phyloP scores from a whole-genome alignment of 2,797 vertebrate genomes.

The Notamacropus eugenii region DNA sequence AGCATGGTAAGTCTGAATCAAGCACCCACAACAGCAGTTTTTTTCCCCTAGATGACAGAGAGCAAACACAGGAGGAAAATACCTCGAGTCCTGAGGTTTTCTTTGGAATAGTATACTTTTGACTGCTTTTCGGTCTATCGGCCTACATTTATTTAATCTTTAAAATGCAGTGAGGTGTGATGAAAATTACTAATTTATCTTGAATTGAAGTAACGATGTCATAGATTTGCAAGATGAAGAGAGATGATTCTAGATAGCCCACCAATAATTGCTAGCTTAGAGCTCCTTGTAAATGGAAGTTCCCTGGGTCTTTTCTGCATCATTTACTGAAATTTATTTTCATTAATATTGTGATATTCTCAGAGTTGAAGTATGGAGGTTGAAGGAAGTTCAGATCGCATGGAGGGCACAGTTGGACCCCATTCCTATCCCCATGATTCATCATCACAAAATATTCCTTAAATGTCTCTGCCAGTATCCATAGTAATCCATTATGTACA shows the following conservation, averaged over 20 bases:
- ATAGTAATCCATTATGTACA: background rate
- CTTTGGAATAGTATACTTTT: background rate
- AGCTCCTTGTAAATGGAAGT: background rate
- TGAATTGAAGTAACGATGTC: background rate
- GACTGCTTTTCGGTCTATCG: slow-evolving; percentile 6
- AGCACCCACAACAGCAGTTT: rapidly evolving
- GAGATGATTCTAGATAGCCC: background rate
- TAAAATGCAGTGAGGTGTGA: background rate
- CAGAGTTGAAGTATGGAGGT: slow-evolving; percentile 16
- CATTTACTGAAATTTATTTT: slow-evolving; percentile 19
- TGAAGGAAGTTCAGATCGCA: slow-evolving; percentile 7
- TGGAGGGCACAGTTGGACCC: background rate
- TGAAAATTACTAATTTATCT: slow-evolving; percentile 12
- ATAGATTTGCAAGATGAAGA: background rate
- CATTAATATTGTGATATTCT: background rate
- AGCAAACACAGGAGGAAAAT: background rate
- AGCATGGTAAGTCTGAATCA: rapidly evolving
- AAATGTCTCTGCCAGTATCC: background rate
- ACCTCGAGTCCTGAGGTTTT: slow-evolving; percentile 17
- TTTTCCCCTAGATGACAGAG: slow-evolving; percentile 48
- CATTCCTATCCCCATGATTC: background rate
- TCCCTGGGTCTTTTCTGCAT: background rate
- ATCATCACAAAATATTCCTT: background rate
- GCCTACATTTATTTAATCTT: background rate
- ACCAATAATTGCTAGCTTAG: background rate